Evolutionary conservation across 1,140 invertebrate species (phyloP).

Genomic region (Lutraria rhynchaena): DNA sequence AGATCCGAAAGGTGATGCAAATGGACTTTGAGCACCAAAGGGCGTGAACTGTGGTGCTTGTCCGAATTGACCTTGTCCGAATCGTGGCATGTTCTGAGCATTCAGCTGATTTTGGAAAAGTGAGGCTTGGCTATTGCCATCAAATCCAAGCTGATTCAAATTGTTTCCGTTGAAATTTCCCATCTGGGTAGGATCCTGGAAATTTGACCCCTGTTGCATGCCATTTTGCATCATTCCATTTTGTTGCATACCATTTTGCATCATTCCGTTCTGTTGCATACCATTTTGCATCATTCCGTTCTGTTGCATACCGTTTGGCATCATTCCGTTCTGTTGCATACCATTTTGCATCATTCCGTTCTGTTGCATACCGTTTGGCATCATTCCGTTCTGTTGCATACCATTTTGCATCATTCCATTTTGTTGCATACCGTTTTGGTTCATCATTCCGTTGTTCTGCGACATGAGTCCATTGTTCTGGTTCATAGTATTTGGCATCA

Average conservation of each 20-base stretch:
- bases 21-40: constrained; percentile 22
- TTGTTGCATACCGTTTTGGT: neutral
- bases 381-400: constrained; percentile 12
- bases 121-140: constrained; percentile 10
- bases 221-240: constrained; percentile 10
- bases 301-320: neutral
- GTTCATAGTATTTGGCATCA: neutral
- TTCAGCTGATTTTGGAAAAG: constrained; percentile 34
- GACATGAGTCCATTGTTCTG: neutral
- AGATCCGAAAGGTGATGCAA: constrained; percentile 5
- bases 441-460: constrained; percentile 8
- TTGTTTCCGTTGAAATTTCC: constrained; percentile 23
- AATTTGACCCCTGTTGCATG: neutral
- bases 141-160: constrained; percentile 26
- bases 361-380: constrained; percentile 14
- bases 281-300: constrained; percentile 18
- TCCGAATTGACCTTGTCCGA: constrained; percentile 15
- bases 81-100: constrained; percentile 26
- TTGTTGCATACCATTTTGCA: constrained; percentile 14
- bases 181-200: constrained; percentile 30
- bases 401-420: constrained; percentile 22
- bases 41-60: neutral
- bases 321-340: constrained; percentile 12
- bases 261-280: constrained; percentile 8
- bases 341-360: constrained; percentile 19